These are phyloP conservation scores for Apotomis betuletana DNA, from an alignment of 2,888 invertebrate species.

Conservation along the genomic window DNA sequence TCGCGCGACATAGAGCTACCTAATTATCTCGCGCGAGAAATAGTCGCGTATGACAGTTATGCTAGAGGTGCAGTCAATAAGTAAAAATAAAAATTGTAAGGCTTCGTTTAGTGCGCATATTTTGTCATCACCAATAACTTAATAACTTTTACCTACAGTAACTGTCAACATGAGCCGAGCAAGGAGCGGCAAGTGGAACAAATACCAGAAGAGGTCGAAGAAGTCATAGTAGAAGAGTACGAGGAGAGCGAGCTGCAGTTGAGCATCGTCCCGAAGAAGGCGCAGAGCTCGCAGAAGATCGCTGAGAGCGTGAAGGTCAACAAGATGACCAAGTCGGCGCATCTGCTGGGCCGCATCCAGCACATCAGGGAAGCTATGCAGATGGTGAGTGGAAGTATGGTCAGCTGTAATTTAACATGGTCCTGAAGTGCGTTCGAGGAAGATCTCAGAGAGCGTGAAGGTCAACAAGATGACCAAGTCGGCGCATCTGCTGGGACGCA, in stretches of 20 bases:
- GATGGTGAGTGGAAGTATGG: slow-evolving; percentile 53
- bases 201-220: slow-evolving; percentile 45
- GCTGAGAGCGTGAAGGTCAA: slow-evolving; percentile 56
- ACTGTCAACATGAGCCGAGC: slow-evolving; percentile 48
- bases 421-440: too few relatives aligned
- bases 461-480: slow-evolving; percentile 72
- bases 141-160: slow-evolving; percentile 41
- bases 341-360: slow-evolving; percentile 63
- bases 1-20: too few relatives aligned
- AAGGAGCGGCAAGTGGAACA: slow-evolving; percentile 40
- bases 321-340: slow-evolving; percentile 74
- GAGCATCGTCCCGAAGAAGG: slow-evolving; percentile 66
- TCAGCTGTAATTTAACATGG: neutral
- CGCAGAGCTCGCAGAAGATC: slow-evolving; percentile 70
- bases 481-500: slow-evolving; percentile 68
- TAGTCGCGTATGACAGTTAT: too few relatives aligned
- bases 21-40: too few relatives aligned
- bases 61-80: too few relatives aligned
- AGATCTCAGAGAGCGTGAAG: slow-evolving; percentile 55
- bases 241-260: slow-evolving; percentile 57
- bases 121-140: too few relatives aligned
- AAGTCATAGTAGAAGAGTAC: slow-evolving; percentile 47
- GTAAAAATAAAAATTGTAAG: too few relatives aligned
- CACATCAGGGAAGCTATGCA: slow-evolving; percentile 51
- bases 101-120: too few relatives aligned